A percentile compares a stretch with the other conserved stretches of the same genome.
Evolutionary conservation across 2,797 vertebrate species (phyloP).

Genomic region (Melopsittacus undulatus): DNA sequence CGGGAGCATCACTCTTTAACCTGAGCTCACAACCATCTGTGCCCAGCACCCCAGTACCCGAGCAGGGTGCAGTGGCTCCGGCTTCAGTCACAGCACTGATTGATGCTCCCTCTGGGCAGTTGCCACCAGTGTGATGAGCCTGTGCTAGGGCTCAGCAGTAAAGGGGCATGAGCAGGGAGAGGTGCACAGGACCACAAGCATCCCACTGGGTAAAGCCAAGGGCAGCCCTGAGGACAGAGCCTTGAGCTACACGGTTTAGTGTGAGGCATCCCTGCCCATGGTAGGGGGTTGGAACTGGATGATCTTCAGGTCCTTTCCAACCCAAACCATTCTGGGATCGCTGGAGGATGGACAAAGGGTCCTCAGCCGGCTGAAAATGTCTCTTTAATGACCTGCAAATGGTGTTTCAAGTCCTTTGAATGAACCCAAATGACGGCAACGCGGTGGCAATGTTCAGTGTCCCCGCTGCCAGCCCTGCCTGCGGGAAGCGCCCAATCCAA

Average conservation of each 20-base stretch:
- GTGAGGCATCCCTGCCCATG: background rate
- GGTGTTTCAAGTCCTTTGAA: background rate
- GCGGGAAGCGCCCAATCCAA: background rate
- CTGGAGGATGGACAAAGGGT: background rate
- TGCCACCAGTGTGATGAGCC: background rate
- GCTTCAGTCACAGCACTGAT: background rate
- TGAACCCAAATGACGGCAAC: conserved; percentile 16
- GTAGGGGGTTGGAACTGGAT: background rate
- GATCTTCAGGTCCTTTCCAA: background rate
- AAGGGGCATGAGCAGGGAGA: accelerated
- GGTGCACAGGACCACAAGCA: background rate
- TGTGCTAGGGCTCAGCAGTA: background rate
- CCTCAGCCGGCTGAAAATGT: conserved; percentile 21
- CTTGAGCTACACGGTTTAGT: background rate
- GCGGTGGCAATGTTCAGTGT: background rate
- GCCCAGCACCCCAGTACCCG: background rate
- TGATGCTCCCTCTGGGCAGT: background rate
- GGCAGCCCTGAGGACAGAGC: background rate
- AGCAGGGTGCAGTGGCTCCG: background rate
- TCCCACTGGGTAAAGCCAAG: background rate
- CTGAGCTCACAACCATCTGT: accelerated
- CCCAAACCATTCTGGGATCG: background rate
- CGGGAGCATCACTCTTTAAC: background rate
- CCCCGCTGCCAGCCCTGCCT: background rate
- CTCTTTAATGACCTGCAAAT: conserved; percentile 64